Evolutionary conservation across 2,888 invertebrate genomes (phyloP).

Genomic region (Eupithecia insigniata): DNA sequence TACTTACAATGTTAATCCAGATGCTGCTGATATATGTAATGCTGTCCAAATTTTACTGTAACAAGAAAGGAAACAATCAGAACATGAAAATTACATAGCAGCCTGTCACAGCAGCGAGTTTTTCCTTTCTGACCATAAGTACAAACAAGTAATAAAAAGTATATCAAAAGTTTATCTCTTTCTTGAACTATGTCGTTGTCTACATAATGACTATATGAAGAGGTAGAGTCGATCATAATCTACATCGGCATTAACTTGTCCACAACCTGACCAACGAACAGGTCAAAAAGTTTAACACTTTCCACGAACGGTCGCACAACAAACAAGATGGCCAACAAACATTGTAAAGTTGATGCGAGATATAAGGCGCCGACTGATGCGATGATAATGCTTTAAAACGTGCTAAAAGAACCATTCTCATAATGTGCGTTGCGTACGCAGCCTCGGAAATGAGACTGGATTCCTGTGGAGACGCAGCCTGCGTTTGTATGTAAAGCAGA

Average conservation of each 20-base stretch:
- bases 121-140: background rate
- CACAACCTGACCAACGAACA: slow-evolving; percentile 7
- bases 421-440: slow-evolving; percentile 38
- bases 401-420: slow-evolving; percentile 46
- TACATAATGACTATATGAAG: background rate
- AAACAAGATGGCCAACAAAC: background rate
- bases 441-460: slow-evolving; percentile 63
- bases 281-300: slow-evolving; percentile 30
- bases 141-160: background rate
- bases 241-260: slow-evolving; percentile 9
- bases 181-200: background rate
- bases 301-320: slow-evolving; percentile 26
- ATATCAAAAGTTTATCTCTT: background rate
- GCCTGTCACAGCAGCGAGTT: background rate
- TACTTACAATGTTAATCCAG: slow-evolving; percentile 32
- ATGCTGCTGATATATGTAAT: background rate
- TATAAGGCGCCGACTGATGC: slow-evolving; percentile 33
- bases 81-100: background rate
- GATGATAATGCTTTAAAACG: slow-evolving; percentile 43
- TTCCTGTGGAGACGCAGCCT: slow-evolving; percentile 47
- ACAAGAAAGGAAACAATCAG: background rate
- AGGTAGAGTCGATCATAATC: background rate
- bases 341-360: slow-evolving; percentile 18
- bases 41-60: background rate
- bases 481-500: slow-evolving; percentile 22